phyloP scores from a whole-genome alignment of 92 coral and sea anemone genomes.

The Epizoanthus scotinus region DNA sequence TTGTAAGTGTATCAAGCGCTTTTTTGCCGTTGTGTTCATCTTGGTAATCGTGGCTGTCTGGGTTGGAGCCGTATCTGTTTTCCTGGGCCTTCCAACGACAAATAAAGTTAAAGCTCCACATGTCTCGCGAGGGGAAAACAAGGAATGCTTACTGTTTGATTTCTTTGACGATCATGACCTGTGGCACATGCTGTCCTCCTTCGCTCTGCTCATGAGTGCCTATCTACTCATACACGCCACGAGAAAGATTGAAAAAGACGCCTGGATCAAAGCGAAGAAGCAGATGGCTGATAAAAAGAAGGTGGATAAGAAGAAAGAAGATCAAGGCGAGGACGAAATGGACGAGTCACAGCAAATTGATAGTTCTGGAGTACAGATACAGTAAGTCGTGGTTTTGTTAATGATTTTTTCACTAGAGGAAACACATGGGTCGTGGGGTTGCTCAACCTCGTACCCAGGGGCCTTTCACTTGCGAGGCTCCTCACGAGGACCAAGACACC shows the following conservation, averaged over 20 bases:
- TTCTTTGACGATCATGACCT: constrained; percentile 93
- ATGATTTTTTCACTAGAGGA: no score
- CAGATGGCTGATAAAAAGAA: neutral
- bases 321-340: neutral
- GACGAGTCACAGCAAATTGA: neutral
- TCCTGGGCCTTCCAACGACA: constrained; percentile 70
- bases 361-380: neutral
- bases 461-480: no score
- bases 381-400: neutral
- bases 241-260: constrained; percentile 60
- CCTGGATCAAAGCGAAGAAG: constrained; percentile 53
- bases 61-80: constrained; percentile 80
- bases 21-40: constrained; percentile 59
- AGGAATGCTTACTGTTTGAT: constrained; percentile 78
- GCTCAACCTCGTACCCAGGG: no score
- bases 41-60: constrained; percentile 59
- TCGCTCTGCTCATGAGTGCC: constrained; percentile 82
- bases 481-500: no score
- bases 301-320: neutral
- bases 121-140: constrained; percentile 72
- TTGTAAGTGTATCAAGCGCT: constrained; percentile 34
- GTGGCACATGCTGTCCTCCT: constrained; percentile 96
- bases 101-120: constrained; percentile 76
- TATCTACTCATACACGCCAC: constrained; percentile 78
- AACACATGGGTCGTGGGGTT: no score